phyloP scores from a whole-genome alignment of 2,888 invertebrate genomes.

The Dugesia japonica region DNA sequence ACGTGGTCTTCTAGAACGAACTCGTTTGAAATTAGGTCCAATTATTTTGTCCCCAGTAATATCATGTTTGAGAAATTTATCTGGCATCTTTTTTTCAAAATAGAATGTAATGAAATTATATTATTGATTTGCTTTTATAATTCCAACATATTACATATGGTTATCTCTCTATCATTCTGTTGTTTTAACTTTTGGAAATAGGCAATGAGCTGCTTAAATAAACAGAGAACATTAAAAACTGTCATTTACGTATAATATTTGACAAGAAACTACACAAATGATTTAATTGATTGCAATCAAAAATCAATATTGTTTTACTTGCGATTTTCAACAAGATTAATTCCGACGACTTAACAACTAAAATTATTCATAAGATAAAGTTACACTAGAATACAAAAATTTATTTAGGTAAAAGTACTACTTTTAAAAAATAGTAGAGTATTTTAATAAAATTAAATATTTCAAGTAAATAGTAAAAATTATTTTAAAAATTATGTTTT shows the following conservation, averaged over 20 bases:
- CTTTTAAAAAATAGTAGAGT: no score
- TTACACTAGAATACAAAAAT: no score
- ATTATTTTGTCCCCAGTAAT: neutral
- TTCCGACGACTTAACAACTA: no score
- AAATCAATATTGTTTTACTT: neutral
- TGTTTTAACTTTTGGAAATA: neutral
- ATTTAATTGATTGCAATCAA: neutral
- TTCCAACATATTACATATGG: slow-evolving; percentile 1
- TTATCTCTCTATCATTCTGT: neutral
- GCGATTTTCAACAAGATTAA: no score
- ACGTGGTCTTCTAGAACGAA: slow-evolving; percentile 34
- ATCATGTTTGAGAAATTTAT: neutral
- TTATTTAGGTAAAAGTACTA: no score
- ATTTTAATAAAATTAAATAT: no score
- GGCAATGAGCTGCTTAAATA: neutral
- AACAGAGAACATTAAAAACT: neutral
- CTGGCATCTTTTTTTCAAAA: neutral
- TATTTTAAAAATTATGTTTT: no score
- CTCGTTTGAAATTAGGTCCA: neutral
- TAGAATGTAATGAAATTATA: no score
- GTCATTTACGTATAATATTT: neutral
- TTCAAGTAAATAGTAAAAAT: no score
- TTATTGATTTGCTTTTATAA: neutral
- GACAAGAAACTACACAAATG: neutral
- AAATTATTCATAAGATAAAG: no score